Evolutionary conservation across 2,797 vertebrate genomes (phyloP), one percentile per base, ranked within the genome.

Genomic region (Enteromius unitaeniatus): DNA sequence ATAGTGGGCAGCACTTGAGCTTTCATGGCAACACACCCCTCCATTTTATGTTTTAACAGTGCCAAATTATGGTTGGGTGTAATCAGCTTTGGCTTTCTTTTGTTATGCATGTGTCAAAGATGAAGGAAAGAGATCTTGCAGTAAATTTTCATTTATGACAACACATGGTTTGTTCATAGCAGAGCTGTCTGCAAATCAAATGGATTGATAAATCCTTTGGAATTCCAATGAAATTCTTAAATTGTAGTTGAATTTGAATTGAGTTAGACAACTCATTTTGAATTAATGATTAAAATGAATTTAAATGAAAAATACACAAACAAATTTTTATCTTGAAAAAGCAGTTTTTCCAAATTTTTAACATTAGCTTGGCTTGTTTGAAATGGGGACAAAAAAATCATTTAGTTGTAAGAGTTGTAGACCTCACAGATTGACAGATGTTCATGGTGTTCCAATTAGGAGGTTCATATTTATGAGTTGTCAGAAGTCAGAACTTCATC

Each of bases 11-110:
- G 76, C 37, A 21, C 2, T 55, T 69, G 37, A 6, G 13, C 14
- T 40, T 82, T 31, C 51, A 31, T 53, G 58, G 45, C 75, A 28
- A 28, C 13, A 62, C 13, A 28, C 13, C 6, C 60, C 13, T 62
- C 13, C 13, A 28, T 77, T 77, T 77, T 60, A 19, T 77, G n/a
- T 77, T 77, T 26, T 45, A 77, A 53, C 21, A 28, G 55, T 62
- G 4, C 17, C 75, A 77, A 45, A 31, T 76, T 23, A 40, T 55
- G 31, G 31, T 7, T 75, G 73, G 51, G 6, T 37, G 23, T 75
- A 23, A 55, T 11, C n/a, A 11, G n/a, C 49, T 31, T 73, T 51
- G 45, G 51, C 47, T 73, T 51, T 73, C 15, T 49, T 31, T 51
- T 31, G 6, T 51, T 51, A 13, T 9, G 10, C 45, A 6, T 13